Conservation (phyloP, 1,140 invertebrate genomes). For the Coenobita brevimanus region DNA sequence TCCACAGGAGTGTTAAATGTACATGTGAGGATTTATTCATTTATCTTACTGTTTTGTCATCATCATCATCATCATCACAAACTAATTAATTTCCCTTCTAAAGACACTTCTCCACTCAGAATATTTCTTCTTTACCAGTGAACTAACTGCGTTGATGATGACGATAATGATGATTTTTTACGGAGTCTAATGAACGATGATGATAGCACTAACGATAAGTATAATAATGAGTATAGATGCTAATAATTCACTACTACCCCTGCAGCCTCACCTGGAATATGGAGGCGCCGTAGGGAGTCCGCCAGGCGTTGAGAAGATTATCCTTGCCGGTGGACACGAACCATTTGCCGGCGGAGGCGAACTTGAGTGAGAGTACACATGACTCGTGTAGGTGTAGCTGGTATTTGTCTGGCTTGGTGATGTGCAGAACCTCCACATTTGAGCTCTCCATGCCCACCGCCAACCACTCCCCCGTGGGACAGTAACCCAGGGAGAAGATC, state of each 20-base stretch:
- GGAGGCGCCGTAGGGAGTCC: slow-evolving; percentile 97
- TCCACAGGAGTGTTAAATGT: no score
- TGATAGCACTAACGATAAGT: no score
- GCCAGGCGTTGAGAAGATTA: slow-evolving; percentile 97
- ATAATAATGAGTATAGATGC: no score
- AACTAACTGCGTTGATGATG: no score
- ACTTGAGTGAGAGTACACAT: slow-evolving; percentile 96
- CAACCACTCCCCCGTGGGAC: slow-evolving; percentile 97
- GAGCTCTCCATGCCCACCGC: slow-evolving; percentile 99
- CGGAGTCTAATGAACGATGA: no score
- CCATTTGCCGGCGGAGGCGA: slow-evolving; percentile 98
- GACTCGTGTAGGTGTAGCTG: slow-evolving; percentile 98
- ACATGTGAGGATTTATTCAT: no score
- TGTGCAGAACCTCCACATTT: slow-evolving; percentile 95
- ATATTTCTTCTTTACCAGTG: no score
- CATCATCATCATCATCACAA: no score
- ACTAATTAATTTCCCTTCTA: no score
- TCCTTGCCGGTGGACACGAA: slow-evolving; percentile 99
- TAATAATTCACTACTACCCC: background rate
- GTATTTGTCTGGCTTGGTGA: slow-evolving; percentile 96
- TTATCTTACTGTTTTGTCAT: no score
- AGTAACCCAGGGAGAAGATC: slow-evolving; percentile 97
- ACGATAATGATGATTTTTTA: no score
- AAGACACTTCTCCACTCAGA: no score
- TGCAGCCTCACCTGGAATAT: slow-evolving; percentile 92